Percentiles rank a stretch among this genome's conserved stretches.
Conservation (phyloP, 2,797 vertebrate genomes). For the Sarcophilus harrisii region DNA sequence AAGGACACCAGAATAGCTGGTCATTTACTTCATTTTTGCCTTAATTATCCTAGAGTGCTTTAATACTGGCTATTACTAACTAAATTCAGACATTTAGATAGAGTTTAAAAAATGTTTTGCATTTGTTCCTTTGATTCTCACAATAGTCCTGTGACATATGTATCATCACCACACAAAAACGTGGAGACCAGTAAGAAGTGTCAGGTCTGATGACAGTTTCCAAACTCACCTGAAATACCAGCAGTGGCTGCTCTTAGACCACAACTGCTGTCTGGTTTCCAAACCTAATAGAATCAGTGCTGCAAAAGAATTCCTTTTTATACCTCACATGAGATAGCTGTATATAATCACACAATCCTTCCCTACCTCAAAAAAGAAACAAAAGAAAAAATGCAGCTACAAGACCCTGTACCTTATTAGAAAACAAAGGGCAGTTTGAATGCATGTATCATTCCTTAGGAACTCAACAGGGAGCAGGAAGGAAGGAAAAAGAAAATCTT, state of each 20-base stretch:
- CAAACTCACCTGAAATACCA: conserved; percentile 5
- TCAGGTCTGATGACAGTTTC: not conserved
- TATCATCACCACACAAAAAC: not conserved
- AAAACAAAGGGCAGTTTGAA: conserved; percentile 57
- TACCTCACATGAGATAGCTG: conserved; percentile 13
- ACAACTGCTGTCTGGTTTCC: not conserved
- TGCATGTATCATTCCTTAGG: conserved; percentile 36
- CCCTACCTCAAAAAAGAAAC: conserved; percentile 52
- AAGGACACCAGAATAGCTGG: not conserved
- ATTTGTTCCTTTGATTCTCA: not conserved
- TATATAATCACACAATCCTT: conserved; percentile 46
- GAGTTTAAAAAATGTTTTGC: not conserved
- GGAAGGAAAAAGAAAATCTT: conserved; percentile 40
- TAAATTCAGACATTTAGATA: not conserved
- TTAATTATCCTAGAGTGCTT: not conserved
- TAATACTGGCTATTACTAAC: not conserved
- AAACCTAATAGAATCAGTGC: conserved; percentile 52
- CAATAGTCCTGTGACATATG: not conserved
- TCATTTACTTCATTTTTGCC: not conserved
- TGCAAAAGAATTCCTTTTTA: conserved; percentile 48
- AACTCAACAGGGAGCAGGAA: conserved; percentile 63
- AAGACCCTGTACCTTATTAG: conserved; percentile 51
- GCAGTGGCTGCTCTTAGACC: conserved; percentile 26
- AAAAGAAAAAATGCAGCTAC: conserved; percentile 26
- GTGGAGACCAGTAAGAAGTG: conserved; percentile 7